Conservation (phyloP, 1,140 invertebrate genomes). For the Nasonia giraulti region DNA sequence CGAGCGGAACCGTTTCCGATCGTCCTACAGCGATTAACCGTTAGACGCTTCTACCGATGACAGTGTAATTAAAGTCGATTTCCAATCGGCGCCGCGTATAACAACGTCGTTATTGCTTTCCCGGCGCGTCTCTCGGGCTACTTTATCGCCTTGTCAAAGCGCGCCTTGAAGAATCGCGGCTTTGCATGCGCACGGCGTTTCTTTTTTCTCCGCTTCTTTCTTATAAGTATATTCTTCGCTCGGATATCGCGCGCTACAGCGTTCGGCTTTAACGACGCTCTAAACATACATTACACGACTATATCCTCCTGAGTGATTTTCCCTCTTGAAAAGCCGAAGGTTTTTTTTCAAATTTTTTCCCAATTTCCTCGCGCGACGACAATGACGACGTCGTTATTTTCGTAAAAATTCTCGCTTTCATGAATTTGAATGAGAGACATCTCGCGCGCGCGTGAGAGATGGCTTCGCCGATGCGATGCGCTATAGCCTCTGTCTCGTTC, state of each 20-base stretch:
- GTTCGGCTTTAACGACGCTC: constrained; percentile 1
- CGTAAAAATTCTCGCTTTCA: not conserved
- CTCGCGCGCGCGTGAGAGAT: too few relatives aligned
- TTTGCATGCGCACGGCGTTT: not conserved
- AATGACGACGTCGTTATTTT: not conserved
- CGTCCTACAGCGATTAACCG: constrained; percentile 2
- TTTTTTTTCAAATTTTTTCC: not conserved
- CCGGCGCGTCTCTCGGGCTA: not conserved
- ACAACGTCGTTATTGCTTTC: constrained; percentile 20
- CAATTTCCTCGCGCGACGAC: not conserved
- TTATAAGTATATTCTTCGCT: not conserved
- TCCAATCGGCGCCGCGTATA: not conserved
- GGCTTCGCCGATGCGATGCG: too few relatives aligned
- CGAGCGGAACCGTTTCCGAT: not conserved
- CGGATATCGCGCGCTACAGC: not conserved
- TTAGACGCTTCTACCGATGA: constrained; percentile 12
- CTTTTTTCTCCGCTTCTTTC: not conserved
- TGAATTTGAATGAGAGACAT: not conserved
- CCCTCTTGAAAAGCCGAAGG: not conserved
- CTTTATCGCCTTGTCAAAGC: constrained; percentile 34
- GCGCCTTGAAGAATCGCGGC: not conserved
- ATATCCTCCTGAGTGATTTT: not conserved
- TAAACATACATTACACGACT: not conserved
- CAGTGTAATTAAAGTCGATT: constrained; percentile 35
- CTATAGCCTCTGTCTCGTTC: too few relatives aligned